Evolutionary conservation across 2,113 vertebrate genomes (phyloP).

Genomic region (Astur gentilis): DNA sequence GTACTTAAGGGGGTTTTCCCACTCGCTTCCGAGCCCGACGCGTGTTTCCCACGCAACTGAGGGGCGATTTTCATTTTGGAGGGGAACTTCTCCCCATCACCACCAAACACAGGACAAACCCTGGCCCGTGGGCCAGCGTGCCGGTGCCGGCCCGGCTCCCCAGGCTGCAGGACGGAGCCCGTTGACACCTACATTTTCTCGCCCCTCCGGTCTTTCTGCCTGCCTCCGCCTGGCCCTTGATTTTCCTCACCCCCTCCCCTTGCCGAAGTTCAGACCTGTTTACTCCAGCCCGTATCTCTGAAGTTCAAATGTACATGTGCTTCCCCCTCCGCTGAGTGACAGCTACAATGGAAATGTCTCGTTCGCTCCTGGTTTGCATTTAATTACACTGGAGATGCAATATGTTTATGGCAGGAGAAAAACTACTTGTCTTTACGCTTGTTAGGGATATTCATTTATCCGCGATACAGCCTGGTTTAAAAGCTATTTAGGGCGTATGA

Average conservation of each 20-base stretch:
- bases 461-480: not conserved
- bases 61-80: not conserved
- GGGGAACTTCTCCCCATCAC: not conserved
- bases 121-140: not conserved
- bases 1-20: not conserved
- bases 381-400: conserved; percentile 63
- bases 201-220: not conserved
- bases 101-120: not conserved
- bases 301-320: conserved; percentile 73
- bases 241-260: conserved; percentile 7
- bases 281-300: conserved; percentile 54
- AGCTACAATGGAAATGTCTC: conserved; percentile 70
- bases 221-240: not conserved
- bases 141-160: not conserved
- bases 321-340: conserved; percentile 62
- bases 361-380: conserved; percentile 69
- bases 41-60: not conserved
- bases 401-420: conserved; percentile 67
- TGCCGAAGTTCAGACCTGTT: conserved; percentile 65
- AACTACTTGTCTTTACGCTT: conserved; percentile 55
- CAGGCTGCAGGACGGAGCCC: not conserved
- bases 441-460: conserved; percentile 51
- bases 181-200: not conserved
- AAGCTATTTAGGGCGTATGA: conserved; percentile 16
- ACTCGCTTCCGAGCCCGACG: not conserved